Conservation (phyloP, 2,888 invertebrate species). For the Stenotaenia linearis region DNA sequence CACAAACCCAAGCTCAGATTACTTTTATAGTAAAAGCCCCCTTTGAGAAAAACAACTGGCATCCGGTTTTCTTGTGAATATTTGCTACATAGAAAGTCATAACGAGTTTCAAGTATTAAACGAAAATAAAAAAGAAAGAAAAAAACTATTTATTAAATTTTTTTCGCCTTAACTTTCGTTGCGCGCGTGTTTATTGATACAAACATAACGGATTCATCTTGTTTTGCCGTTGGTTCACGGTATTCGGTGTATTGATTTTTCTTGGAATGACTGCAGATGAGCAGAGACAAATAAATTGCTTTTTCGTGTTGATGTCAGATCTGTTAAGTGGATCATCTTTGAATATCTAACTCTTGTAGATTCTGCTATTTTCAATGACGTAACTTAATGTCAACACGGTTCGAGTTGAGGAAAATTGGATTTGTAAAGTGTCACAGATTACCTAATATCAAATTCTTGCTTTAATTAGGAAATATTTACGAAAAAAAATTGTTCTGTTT, state of each 20-base stretch:
- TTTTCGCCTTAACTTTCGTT: not conserved
- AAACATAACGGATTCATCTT: not conserved
- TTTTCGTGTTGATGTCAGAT: not conserved
- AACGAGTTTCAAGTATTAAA: not conserved
- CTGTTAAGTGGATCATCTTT: not conserved
- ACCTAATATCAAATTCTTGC: too few relatives aligned
- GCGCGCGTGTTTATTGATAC: not conserved
- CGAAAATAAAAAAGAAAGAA: not conserved
- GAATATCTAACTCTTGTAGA: not conserved
- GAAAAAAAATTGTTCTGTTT: too few relatives aligned
- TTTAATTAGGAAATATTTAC: too few relatives aligned
- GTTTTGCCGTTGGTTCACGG: not conserved
- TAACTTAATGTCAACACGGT: not conserved
- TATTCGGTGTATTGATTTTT: not conserved
- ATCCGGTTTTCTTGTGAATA: conserved; percentile 9
- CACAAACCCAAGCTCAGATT: conserved; percentile 3
- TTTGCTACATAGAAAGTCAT: not conserved
- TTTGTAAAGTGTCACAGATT: too few relatives aligned
- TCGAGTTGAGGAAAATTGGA: not conserved
- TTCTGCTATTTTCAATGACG: not conserved
- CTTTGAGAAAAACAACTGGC: not conserved
- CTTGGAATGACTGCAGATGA: not conserved
- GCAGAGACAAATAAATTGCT: not conserved
- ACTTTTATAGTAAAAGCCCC: not conserved
- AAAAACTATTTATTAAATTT: too few relatives aligned